A percentile compares a stretch with the other conserved stretches of the same genome.
Evolutionary conservation across 2,888 invertebrate genomes (phyloP).

Genomic region (Emmelina monodactyla): DNA sequence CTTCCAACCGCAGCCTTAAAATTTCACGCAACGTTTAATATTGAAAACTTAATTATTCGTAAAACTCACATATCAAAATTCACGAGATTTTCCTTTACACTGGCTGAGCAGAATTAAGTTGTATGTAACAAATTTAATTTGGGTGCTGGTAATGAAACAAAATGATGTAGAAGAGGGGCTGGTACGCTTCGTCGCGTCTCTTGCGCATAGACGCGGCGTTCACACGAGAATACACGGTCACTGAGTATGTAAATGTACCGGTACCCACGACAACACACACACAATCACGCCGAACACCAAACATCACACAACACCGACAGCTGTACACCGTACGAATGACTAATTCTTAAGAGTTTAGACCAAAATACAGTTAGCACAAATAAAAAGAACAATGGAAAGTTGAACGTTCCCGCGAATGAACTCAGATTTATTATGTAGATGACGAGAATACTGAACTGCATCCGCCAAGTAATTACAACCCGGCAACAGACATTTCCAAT

Average conservation of each 20-base stretch:
- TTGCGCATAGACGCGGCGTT: slow-evolving; percentile 35
- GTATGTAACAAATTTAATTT: slow-evolving; percentile 47
- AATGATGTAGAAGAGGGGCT: slow-evolving; percentile 24
- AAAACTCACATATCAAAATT: no score
- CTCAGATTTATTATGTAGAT: slow-evolving; percentile 3
- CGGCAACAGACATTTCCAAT: no score
- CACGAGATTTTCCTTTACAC: no score
- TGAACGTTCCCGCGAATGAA: slow-evolving; percentile 18
- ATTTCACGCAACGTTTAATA: no score
- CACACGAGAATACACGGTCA: slow-evolving; percentile 64
- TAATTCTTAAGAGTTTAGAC: slow-evolving; percentile 35
- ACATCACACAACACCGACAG: slow-evolving; percentile 1
- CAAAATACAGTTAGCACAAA: slow-evolving; percentile 31
- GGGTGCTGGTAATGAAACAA: slow-evolving; percentile 32
- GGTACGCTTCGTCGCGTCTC: slow-evolving; percentile 36
- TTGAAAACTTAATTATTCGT: no score
- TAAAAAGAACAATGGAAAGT: slow-evolving; percentile 23
- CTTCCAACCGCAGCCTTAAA: no score
- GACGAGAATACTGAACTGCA: neutral
- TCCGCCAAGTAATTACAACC: no score
- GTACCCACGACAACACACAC: neutral
- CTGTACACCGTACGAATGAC: slow-evolving; percentile 28
- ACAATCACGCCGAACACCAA: slow-evolving; percentile 8
- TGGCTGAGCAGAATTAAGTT: neutral
- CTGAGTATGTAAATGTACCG: slow-evolving; percentile 58